A percentile compares a stretch with the other conserved stretches of the same genome.
Evolutionary conservation across 64 coral and sea anemone genomes (phyloP).

Genomic region (Cladopsammia gracilis): DNA sequence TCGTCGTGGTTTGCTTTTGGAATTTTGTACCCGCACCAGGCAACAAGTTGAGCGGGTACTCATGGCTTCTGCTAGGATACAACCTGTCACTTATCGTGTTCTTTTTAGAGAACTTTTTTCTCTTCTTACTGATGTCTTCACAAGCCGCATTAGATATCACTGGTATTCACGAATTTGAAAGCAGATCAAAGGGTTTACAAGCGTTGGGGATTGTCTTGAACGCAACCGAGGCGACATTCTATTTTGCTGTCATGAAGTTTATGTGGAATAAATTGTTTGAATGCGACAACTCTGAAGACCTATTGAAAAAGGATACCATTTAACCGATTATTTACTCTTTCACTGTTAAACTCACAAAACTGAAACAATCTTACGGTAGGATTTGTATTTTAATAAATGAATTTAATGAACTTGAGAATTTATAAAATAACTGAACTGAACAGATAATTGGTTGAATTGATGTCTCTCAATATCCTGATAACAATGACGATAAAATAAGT

Average conservation of each 20-base stretch:
- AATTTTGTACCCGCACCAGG: constrained; percentile 88
- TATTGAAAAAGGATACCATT: constrained; percentile 84
- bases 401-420: no score
- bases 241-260: constrained; percentile 94
- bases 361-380: no score
- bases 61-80: constrained; percentile 39
- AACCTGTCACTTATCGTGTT: constrained; percentile 75
- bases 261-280: constrained; percentile 96
- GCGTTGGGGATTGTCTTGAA: constrained; percentile 85
- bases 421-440: no score
- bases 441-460: no score
- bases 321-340: neutral
- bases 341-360: no score
- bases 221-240: constrained; percentile 90
- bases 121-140: constrained; percentile 91
- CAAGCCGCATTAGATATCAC: constrained; percentile 93
- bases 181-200: constrained; percentile 65
- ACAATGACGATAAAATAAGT: no score
- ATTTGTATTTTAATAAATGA: no score
- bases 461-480: no score
- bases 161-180: constrained; percentile 90
- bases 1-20: constrained; percentile 83
- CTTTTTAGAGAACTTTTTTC: constrained; percentile 91
- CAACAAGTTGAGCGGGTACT: neutral
- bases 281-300: constrained; percentile 39